phyloP scores from a whole-genome alignment of 2,797 vertebrate genomes.

The Chiloscyllium punctatum region DNA sequence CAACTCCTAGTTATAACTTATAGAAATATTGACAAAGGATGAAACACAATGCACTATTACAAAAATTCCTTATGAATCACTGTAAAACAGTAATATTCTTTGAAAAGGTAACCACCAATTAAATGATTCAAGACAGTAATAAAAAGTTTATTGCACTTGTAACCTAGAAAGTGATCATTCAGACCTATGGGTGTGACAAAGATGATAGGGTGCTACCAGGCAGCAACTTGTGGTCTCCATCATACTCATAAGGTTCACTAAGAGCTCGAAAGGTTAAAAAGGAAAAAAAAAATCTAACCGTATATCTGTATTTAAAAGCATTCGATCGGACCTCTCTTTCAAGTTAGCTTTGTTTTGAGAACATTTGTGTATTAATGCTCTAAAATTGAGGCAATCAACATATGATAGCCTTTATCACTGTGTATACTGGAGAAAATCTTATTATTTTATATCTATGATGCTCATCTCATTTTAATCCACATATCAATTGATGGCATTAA shows the following conservation, averaged over 20 bases:
- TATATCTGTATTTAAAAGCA: neutral
- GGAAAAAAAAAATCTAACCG: neutral
- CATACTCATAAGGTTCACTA: neutral
- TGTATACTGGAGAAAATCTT: neutral
- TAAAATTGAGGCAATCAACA: neutral
- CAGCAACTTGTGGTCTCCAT: neutral
- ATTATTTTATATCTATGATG: neutral
- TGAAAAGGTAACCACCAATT: neutral
- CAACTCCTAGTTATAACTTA: neutral
- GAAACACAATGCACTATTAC: neutral
- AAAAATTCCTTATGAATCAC: neutral
- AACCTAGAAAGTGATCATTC: neutral
- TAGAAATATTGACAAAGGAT: neutral
- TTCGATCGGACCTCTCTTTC: neutral
- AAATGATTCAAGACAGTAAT: constrained; percentile 9
- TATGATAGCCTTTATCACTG: neutral
- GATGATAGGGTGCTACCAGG: neutral
- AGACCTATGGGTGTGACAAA: neutral
- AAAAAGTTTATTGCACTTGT: neutral
- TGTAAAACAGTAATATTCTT: neutral
- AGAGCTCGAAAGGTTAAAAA: neutral
- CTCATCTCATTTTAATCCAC: neutral
- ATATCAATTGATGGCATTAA: neutral
- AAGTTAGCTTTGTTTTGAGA: neutral
- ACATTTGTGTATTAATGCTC: neutral